Evolutionary conservation across 2,888 invertebrate genomes (phyloP), one percentile per base, ranked within the genome.

Genomic region (Marronus borbonicus): DNA sequence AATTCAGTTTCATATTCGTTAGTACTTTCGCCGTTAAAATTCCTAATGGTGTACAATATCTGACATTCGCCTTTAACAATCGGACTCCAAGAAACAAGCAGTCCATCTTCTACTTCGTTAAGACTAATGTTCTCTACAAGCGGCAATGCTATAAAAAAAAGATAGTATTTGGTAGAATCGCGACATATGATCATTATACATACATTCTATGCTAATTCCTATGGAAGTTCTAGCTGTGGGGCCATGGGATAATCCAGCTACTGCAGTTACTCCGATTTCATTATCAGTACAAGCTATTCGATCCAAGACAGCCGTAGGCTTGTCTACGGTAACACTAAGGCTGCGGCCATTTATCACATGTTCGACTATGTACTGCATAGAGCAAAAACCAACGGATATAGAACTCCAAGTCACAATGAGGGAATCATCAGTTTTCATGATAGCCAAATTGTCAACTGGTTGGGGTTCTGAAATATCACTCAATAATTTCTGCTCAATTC

Each of bases 41-140:
- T 72, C 8, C n/a, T 72, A 8, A 72, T 72, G 8, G 39, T 60
- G 20, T 72, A 72, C 36, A 39, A 17, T 20, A 72, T 44, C 20
- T 58, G 20, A 20, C 72, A 72, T 4, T 20, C 3, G 5, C 72
- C 72, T 44, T 58, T 36, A 17, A 17, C 36, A 2, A 72, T 58
- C 4, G 70, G 77, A 17, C 3, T 62, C 77, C 77, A 77, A 64
- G 62, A 44, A 3, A 70, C 77, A 2, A 17, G 17, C 5, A 77
- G 52, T 12, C 64, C 50, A 14, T 17, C 39, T 64, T 64, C 64
- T 2, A 17, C 36, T 64, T 52, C 55, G 3, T 17, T n/a, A 24
- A 77, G 52, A 4, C 7, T 10, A 14, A 77, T 20, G 17, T 36
- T 8, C 10, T 72, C 50, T 14, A 77, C 62, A 14, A 31, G 17